Percentiles rank a stretch among this genome's conserved stretches.
Conservation (phyloP, 2,888 invertebrate genomes). For the Deroplatys truncata region DNA sequence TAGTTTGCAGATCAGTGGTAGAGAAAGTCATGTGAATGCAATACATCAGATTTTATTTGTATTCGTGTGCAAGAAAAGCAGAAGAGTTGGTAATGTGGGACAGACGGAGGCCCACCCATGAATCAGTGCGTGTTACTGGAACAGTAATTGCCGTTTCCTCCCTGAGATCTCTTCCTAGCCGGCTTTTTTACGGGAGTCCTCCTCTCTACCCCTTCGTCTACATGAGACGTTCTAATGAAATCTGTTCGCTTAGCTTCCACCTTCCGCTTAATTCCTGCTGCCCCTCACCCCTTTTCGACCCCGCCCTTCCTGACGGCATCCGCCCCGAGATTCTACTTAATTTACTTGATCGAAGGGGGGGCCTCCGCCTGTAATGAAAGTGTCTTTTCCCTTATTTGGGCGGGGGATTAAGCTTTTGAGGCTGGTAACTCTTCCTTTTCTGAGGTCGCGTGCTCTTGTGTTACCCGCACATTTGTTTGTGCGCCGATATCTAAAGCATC, state of each 20-base stretch:
- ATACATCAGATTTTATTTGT: not conserved
- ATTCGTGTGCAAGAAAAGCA: not conserved
- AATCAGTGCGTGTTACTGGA: not conserved
- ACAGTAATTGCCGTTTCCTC: not conserved
- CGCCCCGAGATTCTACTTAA: slow-evolving; percentile 18
- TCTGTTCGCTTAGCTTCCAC: slow-evolving; percentile 7
- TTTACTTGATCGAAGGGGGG: slow-evolving; percentile 20
- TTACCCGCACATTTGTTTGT: not conserved
- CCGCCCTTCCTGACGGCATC: slow-evolving; percentile 20
- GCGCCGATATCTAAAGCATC: too few species aligned
- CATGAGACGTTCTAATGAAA: slow-evolving; percentile 17
- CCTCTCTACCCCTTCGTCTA: not conserved
- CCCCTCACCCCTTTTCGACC: not conserved
- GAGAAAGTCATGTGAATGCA: too few species aligned
- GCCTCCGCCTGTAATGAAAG: slow-evolving; percentile 8
- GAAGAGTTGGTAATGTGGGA: not conserved
- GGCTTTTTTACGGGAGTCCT: not conserved
- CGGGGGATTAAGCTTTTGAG: not conserved
- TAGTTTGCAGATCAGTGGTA: too few species aligned
- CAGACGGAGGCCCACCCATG: not conserved
- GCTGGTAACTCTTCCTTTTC: not conserved
- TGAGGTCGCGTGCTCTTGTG: not conserved
- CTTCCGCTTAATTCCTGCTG: slow-evolving; percentile 5
- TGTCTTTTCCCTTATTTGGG: slow-evolving; percentile 15
- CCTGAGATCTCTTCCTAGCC: not conserved